phyloP scores from a whole-genome alignment of 92 coral and sea anemone genomes.

The Hydrozoanthus gracilis region DNA sequence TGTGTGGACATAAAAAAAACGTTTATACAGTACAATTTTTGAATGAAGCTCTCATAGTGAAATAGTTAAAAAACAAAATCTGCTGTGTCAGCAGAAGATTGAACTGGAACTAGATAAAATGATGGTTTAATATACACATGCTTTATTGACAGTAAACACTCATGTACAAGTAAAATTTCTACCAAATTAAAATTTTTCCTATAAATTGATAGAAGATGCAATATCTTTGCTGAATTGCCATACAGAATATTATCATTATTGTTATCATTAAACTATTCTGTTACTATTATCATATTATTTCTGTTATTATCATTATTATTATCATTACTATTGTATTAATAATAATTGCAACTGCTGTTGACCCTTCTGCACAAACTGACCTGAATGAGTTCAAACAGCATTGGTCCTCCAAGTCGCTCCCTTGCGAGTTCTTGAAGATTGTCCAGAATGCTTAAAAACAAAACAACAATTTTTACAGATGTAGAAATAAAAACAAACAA shows the following conservation, averaged over 20 bases:
- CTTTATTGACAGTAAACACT: too few relatives aligned
- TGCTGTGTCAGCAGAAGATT: too few relatives aligned
- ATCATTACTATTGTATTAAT: not conserved
- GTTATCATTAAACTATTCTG: too few relatives aligned
- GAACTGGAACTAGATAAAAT: too few relatives aligned
- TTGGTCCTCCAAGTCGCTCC: slow-evolving; percentile 88
- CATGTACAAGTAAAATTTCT: too few relatives aligned
- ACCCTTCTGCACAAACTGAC: slow-evolving; percentile 43
- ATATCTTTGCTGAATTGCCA: too few relatives aligned
- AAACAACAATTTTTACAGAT: not conserved
- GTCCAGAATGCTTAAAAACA: slow-evolving; percentile 68
- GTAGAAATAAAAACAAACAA: not conserved
- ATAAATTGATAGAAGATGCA: too few relatives aligned
- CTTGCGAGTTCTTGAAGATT: slow-evolving; percentile 88
- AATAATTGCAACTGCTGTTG: not conserved
- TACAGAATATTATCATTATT: too few relatives aligned
- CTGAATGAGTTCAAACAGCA: slow-evolving; percentile 95
- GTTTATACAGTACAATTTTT: not conserved
- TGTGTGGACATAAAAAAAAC: slow-evolving; percentile 14
- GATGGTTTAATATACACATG: too few relatives aligned
- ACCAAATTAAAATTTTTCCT: too few relatives aligned
- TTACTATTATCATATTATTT: too few relatives aligned
- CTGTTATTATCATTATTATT: too few relatives aligned
- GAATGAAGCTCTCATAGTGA: not conserved
- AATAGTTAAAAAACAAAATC: not conserved